phyloP scores from a whole-genome alignment of 2,888 invertebrate genomes.

The Eulithis testata region DNA sequence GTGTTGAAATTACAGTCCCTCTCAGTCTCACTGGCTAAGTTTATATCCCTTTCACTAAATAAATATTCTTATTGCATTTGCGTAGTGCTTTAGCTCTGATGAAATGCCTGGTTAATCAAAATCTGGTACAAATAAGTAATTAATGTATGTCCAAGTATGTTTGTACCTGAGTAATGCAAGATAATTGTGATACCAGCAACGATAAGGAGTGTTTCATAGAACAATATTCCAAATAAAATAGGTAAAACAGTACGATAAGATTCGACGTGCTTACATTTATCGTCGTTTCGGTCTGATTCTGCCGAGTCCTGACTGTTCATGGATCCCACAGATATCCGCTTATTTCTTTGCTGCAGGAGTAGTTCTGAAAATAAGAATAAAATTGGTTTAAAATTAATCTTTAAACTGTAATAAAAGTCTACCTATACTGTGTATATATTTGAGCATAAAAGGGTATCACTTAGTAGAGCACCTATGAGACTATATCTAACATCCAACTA shows the following conservation, averaged over 20 bases:
- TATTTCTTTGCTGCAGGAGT: conserved; percentile 72
- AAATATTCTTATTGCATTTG: too few species aligned
- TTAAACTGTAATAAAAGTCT: too few species aligned
- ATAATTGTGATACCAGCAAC: conserved; percentile 8
- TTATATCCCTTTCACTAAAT: too few species aligned
- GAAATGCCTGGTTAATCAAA: conserved; percentile 4
- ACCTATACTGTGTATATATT: too few species aligned
- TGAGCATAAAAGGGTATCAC: too few species aligned
- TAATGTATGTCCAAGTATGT: not conserved
- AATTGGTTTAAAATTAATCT: not conserved
- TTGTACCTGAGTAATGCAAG: not conserved
- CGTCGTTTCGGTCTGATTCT: conserved; percentile 70
- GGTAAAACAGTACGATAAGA: conserved; percentile 17
- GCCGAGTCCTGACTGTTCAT: conserved; percentile 74
- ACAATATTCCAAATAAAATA: conserved; percentile 11
- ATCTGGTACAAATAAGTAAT: not conserved
- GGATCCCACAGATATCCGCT: conserved; percentile 73
- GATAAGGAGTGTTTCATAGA: conserved; percentile 20
- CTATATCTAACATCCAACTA: too few species aligned
- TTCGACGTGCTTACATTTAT: conserved; percentile 69
- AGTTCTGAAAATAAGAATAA: conserved; percentile 66
- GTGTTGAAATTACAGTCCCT: too few species aligned
- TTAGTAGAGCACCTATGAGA: too few species aligned
- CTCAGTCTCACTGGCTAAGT: too few species aligned
- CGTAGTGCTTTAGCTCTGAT: not conserved